Conservation (phyloP, 1,140 invertebrate genomes). For the Tetramorium simillimum region DNA sequence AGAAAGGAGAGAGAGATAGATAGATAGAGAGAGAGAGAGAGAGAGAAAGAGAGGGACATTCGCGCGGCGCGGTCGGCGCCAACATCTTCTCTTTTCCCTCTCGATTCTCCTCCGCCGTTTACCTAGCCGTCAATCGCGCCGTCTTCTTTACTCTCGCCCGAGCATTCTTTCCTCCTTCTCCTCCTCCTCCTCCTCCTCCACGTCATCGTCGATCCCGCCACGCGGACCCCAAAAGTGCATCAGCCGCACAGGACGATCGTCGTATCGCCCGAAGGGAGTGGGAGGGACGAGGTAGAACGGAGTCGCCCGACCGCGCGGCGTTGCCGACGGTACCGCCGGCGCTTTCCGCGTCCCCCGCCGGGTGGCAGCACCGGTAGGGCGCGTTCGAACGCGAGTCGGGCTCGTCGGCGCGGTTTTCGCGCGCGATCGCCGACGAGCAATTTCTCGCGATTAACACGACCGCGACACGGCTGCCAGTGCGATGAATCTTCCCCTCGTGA, state of each 20-base stretch:
- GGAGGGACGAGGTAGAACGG: neutral
- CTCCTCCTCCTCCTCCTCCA: too few relatives aligned
- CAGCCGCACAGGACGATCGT: constrained; percentile 41
- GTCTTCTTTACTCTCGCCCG: neutral
- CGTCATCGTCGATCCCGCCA: constrained; percentile 6
- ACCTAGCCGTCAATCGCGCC: neutral
- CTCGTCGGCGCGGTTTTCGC: neutral
- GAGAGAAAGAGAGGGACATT: constrained; percentile 66
- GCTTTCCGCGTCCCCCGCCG: constrained; percentile 71
- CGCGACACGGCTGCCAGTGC: neutral
- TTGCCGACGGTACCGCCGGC: constrained; percentile 51
- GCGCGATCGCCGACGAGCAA: neutral
- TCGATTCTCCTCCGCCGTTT: neutral
- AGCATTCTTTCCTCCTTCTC: neutral
- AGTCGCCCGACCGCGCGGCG: too few relatives aligned
- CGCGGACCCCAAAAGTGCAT: constrained; percentile 20
- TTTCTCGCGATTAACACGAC: neutral
- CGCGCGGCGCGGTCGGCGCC: constrained; percentile 58
- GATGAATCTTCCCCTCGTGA: neutral
- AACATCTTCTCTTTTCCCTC: constrained; percentile 20
- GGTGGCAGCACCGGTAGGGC: constrained; percentile 84
- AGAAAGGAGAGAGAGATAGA: neutral
- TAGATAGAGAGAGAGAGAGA: too few relatives aligned
- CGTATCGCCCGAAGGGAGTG: neutral
- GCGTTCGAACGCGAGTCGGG: neutral